A percentile compares a stretch with the other conserved stretches of the same genome.
phyloP scores from a whole-genome alignment of 1,140 invertebrate genomes.

The Drosophila persimilis region DNA sequence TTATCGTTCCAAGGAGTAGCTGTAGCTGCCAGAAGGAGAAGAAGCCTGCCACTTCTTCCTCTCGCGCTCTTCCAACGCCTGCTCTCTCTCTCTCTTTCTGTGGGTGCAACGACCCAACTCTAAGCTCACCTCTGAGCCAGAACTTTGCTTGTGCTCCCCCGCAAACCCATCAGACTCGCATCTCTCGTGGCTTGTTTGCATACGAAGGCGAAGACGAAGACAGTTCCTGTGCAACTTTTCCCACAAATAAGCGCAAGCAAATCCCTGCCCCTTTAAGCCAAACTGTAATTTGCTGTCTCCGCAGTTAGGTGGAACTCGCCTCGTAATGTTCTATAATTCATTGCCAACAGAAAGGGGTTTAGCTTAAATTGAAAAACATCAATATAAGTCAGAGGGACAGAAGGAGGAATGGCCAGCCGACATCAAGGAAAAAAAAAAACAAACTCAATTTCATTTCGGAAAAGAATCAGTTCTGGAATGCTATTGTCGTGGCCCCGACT shows the following conservation, averaged over 20 bases:
- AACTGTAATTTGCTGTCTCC: slow-evolving; percentile 61
- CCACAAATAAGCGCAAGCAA: slow-evolving; percentile 46
- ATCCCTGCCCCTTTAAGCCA: slow-evolving; percentile 19
- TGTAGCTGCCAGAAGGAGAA: slow-evolving; percentile 6
- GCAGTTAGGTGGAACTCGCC: slow-evolving; percentile 66
- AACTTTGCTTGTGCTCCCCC: slow-evolving; percentile 43
- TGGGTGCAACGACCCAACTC: slow-evolving; percentile 64
- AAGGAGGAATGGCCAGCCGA: slow-evolving; percentile 6
- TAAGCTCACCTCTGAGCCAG: slow-evolving; percentile 53
- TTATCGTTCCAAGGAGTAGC: slow-evolving; percentile 54
- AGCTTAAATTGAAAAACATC: slow-evolving; percentile 37
- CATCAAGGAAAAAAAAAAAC: not conserved
- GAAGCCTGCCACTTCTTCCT: slow-evolving; percentile 44
- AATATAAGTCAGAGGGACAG: slow-evolving; percentile 34
- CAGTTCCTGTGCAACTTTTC: slow-evolving; percentile 52
- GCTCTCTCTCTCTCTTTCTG: slow-evolving; percentile 1
- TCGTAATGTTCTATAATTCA: slow-evolving; percentile 74
- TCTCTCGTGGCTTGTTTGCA: slow-evolving; percentile 52
- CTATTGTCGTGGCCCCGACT: slow-evolving; percentile 49
- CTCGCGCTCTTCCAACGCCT: not conserved
- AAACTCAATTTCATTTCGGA: slow-evolving; percentile 28
- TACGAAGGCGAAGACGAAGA: slow-evolving; percentile 26
- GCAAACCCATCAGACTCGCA: slow-evolving; percentile 13
- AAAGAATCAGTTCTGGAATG: slow-evolving; percentile 27
- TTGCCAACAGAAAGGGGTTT: slow-evolving; percentile 45